Evolutionary conservation across 2,797 vertebrate genomes (phyloP).

Genomic region (Rhodeus uyekii): DNA sequence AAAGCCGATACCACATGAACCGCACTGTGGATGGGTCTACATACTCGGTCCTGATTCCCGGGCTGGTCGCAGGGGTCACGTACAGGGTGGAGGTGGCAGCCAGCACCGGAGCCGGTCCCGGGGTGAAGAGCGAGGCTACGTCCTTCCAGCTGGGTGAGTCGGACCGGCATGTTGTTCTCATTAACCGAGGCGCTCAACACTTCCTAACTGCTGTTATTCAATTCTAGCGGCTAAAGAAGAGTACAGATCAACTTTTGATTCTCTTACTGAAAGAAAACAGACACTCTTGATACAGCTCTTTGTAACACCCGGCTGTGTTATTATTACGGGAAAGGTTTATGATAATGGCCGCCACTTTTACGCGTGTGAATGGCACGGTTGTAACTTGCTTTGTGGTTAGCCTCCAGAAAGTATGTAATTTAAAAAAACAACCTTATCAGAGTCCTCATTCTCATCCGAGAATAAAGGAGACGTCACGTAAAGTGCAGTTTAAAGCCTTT

Average conservation of each 20-base stretch:
- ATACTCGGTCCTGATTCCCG: slow-evolving; percentile 87
- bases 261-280: neutral
- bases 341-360: neutral
- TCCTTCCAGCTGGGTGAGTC: slow-evolving; percentile 93
- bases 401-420: neutral
- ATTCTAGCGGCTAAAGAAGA: neutral
- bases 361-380: neutral
- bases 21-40: slow-evolving; percentile 92
- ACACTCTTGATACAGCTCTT: neutral
- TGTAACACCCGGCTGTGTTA: neutral
- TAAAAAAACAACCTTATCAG: neutral
- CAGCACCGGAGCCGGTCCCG: slow-evolving; percentile 88
- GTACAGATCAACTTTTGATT: neutral
- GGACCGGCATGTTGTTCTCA: neutral
- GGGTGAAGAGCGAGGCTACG: slow-evolving; percentile 89
- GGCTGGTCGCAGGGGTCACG: slow-evolving; percentile 87
- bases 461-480: neutral
- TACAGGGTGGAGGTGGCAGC: slow-evolving; percentile 94
- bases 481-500: slow-evolving; percentile 7
- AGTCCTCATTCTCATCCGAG: neutral
- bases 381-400: slow-evolving; percentile 24
- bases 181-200: neutral
- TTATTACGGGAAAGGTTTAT: neutral
- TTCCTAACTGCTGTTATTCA: too few relatives aligned
- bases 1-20: slow-evolving; percentile 94